Conservation (phyloP, 1,140 invertebrate species). For the Eurosta solidaginis region DNA sequence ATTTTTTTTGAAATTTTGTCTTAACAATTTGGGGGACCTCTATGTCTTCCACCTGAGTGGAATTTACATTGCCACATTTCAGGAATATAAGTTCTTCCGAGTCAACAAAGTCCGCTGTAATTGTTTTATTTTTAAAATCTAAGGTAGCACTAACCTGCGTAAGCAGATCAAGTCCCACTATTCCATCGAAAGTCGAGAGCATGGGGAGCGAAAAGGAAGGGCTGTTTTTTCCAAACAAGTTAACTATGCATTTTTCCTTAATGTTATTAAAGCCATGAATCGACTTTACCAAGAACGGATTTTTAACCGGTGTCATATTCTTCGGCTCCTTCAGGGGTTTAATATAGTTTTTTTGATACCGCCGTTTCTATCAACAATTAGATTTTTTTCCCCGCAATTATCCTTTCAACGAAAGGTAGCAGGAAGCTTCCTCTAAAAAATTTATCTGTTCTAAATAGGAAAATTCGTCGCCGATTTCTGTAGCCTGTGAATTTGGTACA, state of each 20-base stretch:
- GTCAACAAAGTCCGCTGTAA: not conserved
- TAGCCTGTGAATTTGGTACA: not conserved
- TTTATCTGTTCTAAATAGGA: not conserved
- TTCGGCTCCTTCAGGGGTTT: not conserved
- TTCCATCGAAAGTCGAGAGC: slow-evolving; percentile 16
- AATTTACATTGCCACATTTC: slow-evolving; percentile 19
- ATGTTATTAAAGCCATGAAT: slow-evolving; percentile 33
- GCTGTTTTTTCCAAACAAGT: slow-evolving; percentile 18
- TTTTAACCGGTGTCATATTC: slow-evolving; percentile 28
- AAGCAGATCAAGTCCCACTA: slow-evolving; percentile 26
- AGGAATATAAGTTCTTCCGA: not conserved
- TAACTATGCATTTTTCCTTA: slow-evolving; percentile 29
- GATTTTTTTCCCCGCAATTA: slow-evolving; percentile 33
- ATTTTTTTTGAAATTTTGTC: not conserved
- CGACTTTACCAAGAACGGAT: slow-evolving; percentile 30
- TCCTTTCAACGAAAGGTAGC: slow-evolving; percentile 34
- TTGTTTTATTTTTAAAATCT: slow-evolving; percentile 24
- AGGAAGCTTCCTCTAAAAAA: slow-evolving; percentile 37
- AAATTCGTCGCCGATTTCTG: not conserved
- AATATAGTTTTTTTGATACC: slow-evolving; percentile 35
- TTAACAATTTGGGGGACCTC: not conserved
- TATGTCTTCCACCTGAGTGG: not conserved
- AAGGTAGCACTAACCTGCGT: not conserved
- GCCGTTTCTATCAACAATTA: slow-evolving; percentile 37
- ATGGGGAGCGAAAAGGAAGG: not conserved